Conservation (phyloP, 2,797 vertebrate genomes). For the Tiaroga cobitis region DNA sequence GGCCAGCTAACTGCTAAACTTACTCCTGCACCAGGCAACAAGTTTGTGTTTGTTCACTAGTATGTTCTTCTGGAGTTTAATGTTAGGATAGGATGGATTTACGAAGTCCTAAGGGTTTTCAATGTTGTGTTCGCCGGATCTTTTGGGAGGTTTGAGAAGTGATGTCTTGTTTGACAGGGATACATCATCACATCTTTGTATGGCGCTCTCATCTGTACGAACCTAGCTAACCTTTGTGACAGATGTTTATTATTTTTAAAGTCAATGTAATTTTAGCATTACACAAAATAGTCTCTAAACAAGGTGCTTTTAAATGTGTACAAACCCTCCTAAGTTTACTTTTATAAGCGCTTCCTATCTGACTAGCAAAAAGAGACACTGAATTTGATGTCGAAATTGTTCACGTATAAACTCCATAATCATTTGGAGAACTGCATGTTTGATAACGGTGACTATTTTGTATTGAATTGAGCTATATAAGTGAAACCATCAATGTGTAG, state of each 20-base stretch:
- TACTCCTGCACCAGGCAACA: neutral
- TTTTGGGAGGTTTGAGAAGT: neutral
- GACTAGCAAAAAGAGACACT: neutral
- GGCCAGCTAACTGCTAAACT: slow-evolving; percentile 46
- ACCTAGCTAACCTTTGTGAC: too few species aligned
- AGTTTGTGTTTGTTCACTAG: neutral
- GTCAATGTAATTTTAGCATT: too few species aligned
- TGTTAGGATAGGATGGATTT: neutral
- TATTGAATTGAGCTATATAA: neutral
- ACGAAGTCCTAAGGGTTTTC: neutral
- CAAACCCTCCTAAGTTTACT: neutral
- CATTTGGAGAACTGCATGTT: neutral
- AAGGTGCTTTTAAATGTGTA: neutral
- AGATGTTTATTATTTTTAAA: too few species aligned
- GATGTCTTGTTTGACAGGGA: slow-evolving; percentile 43
- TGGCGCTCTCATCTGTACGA: neutral
- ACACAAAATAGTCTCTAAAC: neutral
- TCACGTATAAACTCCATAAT: neutral
- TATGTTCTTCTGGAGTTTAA: too few species aligned
- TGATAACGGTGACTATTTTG: neutral
- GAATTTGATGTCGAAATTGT: neutral
- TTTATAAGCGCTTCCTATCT: neutral
- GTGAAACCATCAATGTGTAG: neutral
- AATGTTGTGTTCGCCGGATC: neutral
- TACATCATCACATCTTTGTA: slow-evolving; percentile 31